phyloP scores from a whole-genome alignment of 2,797 vertebrate genomes.

The Siniperca scherzeri region DNA sequence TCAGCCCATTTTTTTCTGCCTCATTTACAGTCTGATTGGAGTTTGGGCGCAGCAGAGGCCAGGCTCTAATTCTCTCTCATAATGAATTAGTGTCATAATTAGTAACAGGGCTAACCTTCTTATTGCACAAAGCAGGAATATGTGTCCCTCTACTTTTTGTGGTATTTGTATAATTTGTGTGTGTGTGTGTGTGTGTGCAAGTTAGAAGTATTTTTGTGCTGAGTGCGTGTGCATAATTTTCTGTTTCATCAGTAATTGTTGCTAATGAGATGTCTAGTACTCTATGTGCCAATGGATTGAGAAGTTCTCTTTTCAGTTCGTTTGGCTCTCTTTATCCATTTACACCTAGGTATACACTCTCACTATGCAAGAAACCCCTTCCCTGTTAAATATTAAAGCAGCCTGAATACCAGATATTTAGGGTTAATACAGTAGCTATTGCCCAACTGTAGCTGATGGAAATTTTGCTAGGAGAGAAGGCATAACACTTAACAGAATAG shows the following conservation, averaged over 20 bases:
- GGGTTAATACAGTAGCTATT: slow-evolving; percentile 59
- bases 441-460: slow-evolving; percentile 52
- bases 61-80: slow-evolving; percentile 81
- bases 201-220: slow-evolving; percentile 39
- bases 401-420: slow-evolving; percentile 15
- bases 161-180: slow-evolving; percentile 52
- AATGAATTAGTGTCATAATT: slow-evolving; percentile 85
- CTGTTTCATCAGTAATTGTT: slow-evolving; percentile 76
- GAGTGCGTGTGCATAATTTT: slow-evolving; percentile 64
- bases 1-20: slow-evolving; percentile 78
- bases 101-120: slow-evolving; percentile 78
- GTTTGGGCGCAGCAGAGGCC: slow-evolving; percentile 76
- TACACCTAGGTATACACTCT: slow-evolving; percentile 10
- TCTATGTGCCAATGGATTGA: slow-evolving; percentile 61
- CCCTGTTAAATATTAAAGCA: slow-evolving; percentile 37
- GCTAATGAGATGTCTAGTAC: slow-evolving; percentile 76
- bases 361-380: neutral
- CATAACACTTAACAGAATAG: slow-evolving; percentile 34
- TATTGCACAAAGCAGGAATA: slow-evolving; percentile 67
- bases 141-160: slow-evolving; percentile 50
- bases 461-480: slow-evolving; percentile 42
- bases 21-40: slow-evolving; percentile 85
- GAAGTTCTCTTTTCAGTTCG: slow-evolving; percentile 46
- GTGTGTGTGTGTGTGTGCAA: slow-evolving; percentile 40
- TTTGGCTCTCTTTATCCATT: slow-evolving; percentile 35